Conservation (phyloP, 1,140 invertebrate species). For the Lithobius niger region DNA sequence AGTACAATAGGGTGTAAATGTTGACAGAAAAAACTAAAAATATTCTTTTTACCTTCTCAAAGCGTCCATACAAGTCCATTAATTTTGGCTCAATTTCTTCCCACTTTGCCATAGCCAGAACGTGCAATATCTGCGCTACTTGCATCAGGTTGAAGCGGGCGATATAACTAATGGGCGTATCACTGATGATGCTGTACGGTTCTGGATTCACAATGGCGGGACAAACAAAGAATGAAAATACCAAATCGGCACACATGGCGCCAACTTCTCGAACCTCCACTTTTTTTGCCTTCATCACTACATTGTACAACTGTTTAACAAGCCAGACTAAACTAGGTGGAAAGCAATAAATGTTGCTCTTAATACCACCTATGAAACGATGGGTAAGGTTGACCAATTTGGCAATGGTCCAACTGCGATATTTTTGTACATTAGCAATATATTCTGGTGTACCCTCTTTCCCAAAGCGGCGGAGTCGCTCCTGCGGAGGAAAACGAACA, state of each 20-base stretch:
- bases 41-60: slow-evolving; percentile 45
- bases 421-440: slow-evolving; percentile 51
- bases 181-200: slow-evolving; percentile 77
- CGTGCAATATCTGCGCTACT: slow-evolving; percentile 73
- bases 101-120: slow-evolving; percentile 68
- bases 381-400: slow-evolving; percentile 65
- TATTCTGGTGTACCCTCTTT: slow-evolving; percentile 54
- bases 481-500: slow-evolving; percentile 52
- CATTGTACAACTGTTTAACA: slow-evolving; percentile 40
- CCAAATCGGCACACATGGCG: slow-evolving; percentile 76
- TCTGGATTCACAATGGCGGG: slow-evolving; percentile 94
- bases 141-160: slow-evolving; percentile 88
- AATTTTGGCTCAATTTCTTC: slow-evolving; percentile 59
- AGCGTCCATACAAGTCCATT: slow-evolving; percentile 55
- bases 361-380: slow-evolving; percentile 68
- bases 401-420: slow-evolving; percentile 61
- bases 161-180: slow-evolving; percentile 79
- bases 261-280: slow-evolving; percentile 41
- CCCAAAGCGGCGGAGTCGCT: slow-evolving; percentile 64
- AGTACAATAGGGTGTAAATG: neutral
- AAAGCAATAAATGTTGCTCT: slow-evolving; percentile 80
- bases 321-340: slow-evolving; percentile 53
- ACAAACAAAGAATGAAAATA: slow-evolving; percentile 89
- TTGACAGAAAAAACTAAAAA: too few species aligned
- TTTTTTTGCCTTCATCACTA: slow-evolving; percentile 30